A percentile compares a stretch with the other conserved stretches of the same genome.
phyloP scores from a whole-genome alignment of 2,888 invertebrate species.

The Drosophila koepferae region DNA sequence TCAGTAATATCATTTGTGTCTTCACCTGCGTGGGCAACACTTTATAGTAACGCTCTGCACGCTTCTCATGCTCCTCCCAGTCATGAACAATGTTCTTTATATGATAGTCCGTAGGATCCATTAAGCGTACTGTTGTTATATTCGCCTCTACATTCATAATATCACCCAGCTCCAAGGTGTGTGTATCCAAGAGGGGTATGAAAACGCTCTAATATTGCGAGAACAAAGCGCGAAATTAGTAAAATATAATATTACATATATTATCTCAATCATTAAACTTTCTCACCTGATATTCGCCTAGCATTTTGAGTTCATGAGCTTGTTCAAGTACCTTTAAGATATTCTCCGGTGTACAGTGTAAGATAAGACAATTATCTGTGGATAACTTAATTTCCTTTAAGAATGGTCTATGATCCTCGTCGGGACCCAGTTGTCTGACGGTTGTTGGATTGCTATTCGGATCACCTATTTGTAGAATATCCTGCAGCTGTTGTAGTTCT shows the following conservation, averaged over 20 bases:
- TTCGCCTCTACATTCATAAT: slow-evolving; percentile 84
- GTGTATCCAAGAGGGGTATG: slow-evolving; percentile 85
- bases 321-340: slow-evolving; percentile 89
- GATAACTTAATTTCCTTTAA: slow-evolving; percentile 91
- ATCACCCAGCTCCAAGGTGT: slow-evolving; percentile 86
- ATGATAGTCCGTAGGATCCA: slow-evolving; percentile 84
- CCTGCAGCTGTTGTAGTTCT: slow-evolving; percentile 91
- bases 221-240: not conserved
- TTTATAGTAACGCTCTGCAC: slow-evolving; percentile 76
- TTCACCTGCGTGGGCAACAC: slow-evolving; percentile 76
- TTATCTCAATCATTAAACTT: no score
- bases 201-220: slow-evolving; percentile 86
- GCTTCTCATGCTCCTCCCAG: slow-evolving; percentile 84
- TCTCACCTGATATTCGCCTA: slow-evolving; percentile 91
- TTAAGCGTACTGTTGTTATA: slow-evolving; percentile 83
- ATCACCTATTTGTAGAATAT: slow-evolving; percentile 90
- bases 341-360: slow-evolving; percentile 91
- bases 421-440: slow-evolving; percentile 88
- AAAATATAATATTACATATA: not conserved
- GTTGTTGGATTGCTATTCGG: slow-evolving; percentile 89
- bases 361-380: slow-evolving; percentile 89
- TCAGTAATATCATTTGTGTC: slow-evolving; percentile 89
- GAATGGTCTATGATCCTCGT: slow-evolving; percentile 87
- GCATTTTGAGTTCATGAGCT: slow-evolving; percentile 92
- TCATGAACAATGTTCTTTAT: slow-evolving; percentile 84